Base-by-base conservation (phyloP, 2,888 invertebrate genomes). In the Drosophila vallismaia region DNA sequence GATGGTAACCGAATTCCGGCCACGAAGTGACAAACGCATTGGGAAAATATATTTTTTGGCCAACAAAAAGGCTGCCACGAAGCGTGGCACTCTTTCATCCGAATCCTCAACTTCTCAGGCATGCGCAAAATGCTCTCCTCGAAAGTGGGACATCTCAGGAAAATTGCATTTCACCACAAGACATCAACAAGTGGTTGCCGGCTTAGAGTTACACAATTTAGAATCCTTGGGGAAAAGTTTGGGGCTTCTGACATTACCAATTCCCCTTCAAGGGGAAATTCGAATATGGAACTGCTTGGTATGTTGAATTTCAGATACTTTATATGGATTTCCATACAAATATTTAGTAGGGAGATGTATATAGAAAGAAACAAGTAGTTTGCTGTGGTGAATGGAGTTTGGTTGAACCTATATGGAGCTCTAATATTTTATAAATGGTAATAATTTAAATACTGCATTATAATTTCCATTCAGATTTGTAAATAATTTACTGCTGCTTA, bases 181-280 rank as follows among this genome's bases (percentile, higher is more conserved):
- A 33, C 26, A 33, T 69, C 81, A 86, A 81, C 81, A 81, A 71
- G 81, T 81, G 85, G 68, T 64, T 57, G 76, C 74, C 84, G 75
- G 70, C 26, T n/a, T 12, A 0, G 4, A 8, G 12, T 3, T 9
- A 28, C 40, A n/a, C 14, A 4, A 24, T 24, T n/a, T 8, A 6
- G 38, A 51, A 28, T 42, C 19, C 28, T 3, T 4, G 12, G 14
- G 9, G 26, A 28, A 19, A 19, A 10, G 2, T 14, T 36, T 52
- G 48, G 38, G 31, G 28, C 1, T 14, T 24, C 8, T 19, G 4
- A 6, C 5, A n/a, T 7, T 1, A 9, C 48, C 51, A 45, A 45
- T 38, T 67, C 38, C 19, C 19, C 8, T 8, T 2, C 24, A 31
- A 59, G 44, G 56, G 55, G 44, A 45, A 59, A 7, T 3, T 42